Percentiles rank a stretch among this genome's conserved stretches.
These are phyloP conservation scores for Panopea generosa DNA, from an alignment of 2,888 invertebrate species.

Conservation along the genomic window DNA sequence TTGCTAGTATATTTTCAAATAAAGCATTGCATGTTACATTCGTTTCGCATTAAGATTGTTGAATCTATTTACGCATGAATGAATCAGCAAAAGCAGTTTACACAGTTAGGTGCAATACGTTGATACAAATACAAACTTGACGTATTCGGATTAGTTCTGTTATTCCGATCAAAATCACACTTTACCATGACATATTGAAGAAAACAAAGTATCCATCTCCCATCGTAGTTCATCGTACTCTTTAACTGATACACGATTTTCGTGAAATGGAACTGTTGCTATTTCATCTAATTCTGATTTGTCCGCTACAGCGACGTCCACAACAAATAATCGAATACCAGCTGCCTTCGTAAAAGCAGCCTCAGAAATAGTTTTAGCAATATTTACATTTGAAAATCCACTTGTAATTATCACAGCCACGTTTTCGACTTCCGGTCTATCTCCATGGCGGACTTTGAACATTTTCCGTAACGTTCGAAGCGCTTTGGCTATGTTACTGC, in stretches of 20 bases:
- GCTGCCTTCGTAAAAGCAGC: constrained; percentile 63
- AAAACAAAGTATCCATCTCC: constrained; percentile 61
- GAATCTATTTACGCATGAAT: too few relatives aligned
- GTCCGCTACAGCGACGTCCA: constrained; percentile 72
- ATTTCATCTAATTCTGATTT: constrained; percentile 73
- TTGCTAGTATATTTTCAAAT: too few relatives aligned
- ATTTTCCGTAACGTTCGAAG: constrained; percentile 69
- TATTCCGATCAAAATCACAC: not conserved
- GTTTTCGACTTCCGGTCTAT: constrained; percentile 70
- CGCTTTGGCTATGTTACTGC: constrained; percentile 78
- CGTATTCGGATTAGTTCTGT: not conserved
- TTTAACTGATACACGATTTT: constrained; percentile 70
- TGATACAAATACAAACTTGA: too few relatives aligned
- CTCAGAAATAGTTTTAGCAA: constrained; percentile 68
- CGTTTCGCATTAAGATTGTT: too few relatives aligned
- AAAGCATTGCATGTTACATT: too few relatives aligned
- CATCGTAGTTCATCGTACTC: constrained; percentile 68
- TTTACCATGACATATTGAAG: constrained; percentile 42
- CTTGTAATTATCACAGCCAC: constrained; percentile 78
- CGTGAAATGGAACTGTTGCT: constrained; percentile 71
- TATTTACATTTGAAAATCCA: constrained; percentile 78
- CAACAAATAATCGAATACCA: constrained; percentile 70
- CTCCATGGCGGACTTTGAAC: constrained; percentile 72
- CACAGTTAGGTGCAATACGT: too few relatives aligned
- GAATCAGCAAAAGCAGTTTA: too few relatives aligned